A percentile compares a stretch with the other conserved stretches of the same genome.
Conservation (phyloP, 2,113 vertebrate genomes). For the Leptocoma aspasia region DNA sequence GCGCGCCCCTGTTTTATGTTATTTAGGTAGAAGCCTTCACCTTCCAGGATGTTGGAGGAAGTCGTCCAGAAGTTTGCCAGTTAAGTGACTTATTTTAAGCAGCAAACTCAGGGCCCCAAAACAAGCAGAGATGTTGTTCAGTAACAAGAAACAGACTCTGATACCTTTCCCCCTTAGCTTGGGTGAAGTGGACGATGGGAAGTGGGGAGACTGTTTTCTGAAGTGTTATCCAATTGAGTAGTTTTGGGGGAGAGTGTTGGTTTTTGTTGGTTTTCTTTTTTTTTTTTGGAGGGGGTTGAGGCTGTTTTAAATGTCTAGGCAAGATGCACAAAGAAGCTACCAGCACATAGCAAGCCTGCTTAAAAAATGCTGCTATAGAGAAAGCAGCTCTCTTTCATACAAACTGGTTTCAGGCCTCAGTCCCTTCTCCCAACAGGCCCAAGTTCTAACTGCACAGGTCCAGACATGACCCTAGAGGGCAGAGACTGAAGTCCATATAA, state of each 20-base stretch:
- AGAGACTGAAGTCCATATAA: conserved; percentile 81
- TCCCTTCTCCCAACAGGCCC: conserved; percentile 85
- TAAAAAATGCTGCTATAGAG: conserved; percentile 74
- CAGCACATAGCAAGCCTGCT: conserved; percentile 82
- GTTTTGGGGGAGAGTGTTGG: conserved; percentile 50
- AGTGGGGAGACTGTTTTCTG: conserved; percentile 70
- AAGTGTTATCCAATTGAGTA: conserved; percentile 75
- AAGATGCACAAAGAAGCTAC: conserved; percentile 85
- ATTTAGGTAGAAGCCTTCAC: conserved; percentile 82
- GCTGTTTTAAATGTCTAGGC: conserved; percentile 79
- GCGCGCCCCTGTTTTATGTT: conserved; percentile 81
- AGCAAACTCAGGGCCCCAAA: conserved; percentile 83
- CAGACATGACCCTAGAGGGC: conserved; percentile 92
- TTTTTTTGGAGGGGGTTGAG: conserved; percentile 35
- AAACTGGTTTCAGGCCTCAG: conserved; percentile 73
- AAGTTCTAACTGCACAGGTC: conserved; percentile 90
- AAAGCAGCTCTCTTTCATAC: conserved; percentile 72
- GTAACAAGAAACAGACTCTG: conserved; percentile 88
- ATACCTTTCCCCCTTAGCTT: conserved; percentile 72
- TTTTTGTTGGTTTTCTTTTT: neutral
- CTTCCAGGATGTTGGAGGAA: conserved; percentile 85
- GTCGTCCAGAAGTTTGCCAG: conserved; percentile 82
- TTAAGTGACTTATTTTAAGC: conserved; percentile 74
- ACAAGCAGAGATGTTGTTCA: conserved; percentile 76
- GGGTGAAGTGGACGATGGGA: conserved; percentile 55